Conservation (phyloP, 2,888 invertebrate genomes). For the Tipula helvola region DNA sequence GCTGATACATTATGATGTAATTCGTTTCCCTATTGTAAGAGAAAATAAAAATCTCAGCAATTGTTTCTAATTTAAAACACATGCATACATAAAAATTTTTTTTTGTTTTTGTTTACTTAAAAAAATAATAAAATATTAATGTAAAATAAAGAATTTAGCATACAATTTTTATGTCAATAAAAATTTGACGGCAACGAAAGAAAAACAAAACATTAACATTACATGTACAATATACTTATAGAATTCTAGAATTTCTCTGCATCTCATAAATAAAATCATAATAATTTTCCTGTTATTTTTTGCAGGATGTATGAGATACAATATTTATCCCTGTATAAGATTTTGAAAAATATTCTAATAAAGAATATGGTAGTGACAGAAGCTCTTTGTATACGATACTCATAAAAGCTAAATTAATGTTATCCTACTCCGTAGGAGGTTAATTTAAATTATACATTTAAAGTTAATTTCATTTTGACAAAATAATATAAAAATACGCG, state of each 20-base stretch:
- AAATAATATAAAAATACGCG: neutral
- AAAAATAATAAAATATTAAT: neutral
- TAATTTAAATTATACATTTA: neutral
- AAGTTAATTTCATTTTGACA: too few relatives aligned
- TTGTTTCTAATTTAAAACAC: neutral
- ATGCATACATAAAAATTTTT: neutral
- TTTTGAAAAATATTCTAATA: neutral
- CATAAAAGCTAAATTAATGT: neutral
- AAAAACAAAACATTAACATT: neutral
- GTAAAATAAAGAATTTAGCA: neutral
- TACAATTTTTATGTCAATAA: neutral
- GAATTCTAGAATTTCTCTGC: neutral
- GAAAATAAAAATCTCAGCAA: neutral
- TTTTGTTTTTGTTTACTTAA: neutral
- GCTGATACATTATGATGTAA: conserved; percentile 70
- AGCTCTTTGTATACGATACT: neutral
- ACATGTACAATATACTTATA: neutral
- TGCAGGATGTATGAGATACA: neutral
- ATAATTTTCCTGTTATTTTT: neutral
- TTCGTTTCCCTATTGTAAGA: conserved; percentile 51
- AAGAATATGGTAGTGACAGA: neutral
- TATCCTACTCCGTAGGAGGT: neutral
- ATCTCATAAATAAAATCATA: neutral
- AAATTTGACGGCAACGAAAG: neutral
- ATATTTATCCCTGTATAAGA: neutral